A percentile compares a stretch with the other conserved stretches of the same genome.
These are phyloP conservation scores for Cyphomyrus plagiostoma DNA, from an alignment of 2,113 vertebrate genomes.

Conservation along the genomic window DNA sequence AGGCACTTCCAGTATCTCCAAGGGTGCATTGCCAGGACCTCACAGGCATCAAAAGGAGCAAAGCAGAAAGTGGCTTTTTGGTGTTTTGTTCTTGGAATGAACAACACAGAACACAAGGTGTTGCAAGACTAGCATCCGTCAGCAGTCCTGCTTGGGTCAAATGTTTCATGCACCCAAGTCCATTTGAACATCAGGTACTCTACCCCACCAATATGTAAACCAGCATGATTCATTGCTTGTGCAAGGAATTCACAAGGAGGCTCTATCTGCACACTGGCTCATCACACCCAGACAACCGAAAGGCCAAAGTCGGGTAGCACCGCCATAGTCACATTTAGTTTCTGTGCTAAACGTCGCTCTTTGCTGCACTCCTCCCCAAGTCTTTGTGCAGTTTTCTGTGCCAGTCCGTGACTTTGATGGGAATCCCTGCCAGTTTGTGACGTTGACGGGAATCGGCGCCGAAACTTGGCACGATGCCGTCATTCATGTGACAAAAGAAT, in stretches of 20 bases:
- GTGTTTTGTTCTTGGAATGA: not conserved
- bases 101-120: not conserved
- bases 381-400: not conserved
- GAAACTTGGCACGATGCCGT: not conserved
- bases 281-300: not conserved
- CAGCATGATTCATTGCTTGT: slow-evolving; percentile 43
- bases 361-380: not conserved
- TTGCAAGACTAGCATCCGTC: slow-evolving; percentile 36
- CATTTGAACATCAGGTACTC: slow-evolving; percentile 51
- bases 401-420: not conserved
- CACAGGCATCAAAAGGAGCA: too few relatives aligned
- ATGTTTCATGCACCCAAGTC: slow-evolving; percentile 47
- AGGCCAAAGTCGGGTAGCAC: not conserved
- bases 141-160: slow-evolving; percentile 14
- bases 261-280: not conserved
- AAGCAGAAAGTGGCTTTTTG: not conserved
- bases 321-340: not conserved
- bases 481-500: not conserved
- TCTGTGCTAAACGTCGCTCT: not conserved
- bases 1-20: not conserved
- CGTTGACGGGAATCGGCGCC: not conserved
- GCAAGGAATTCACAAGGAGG: slow-evolving; percentile 30
- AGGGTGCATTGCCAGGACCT: not conserved
- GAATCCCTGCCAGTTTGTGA: not conserved
- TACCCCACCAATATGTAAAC: slow-evolving; percentile 34